These are phyloP conservation scores for Rhaphigaster nebulosa DNA, from an alignment of 2,888 invertebrate genomes.

Conservation along the genomic window DNA sequence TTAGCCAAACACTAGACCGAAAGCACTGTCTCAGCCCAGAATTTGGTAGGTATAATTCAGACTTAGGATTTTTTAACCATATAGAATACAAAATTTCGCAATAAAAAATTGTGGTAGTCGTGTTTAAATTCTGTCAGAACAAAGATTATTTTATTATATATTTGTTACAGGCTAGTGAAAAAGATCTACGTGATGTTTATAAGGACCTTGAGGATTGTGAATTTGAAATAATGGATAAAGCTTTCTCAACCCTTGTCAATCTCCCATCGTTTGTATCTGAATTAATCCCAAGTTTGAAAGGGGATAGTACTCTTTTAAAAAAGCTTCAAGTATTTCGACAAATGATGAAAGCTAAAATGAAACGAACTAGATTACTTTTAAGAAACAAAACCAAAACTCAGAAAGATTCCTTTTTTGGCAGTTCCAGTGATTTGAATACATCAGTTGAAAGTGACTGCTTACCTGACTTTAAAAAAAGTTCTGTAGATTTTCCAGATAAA, in stretches of 20 bases:
- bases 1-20: no score
- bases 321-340: slow-evolving; percentile 74
- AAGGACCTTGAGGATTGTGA: slow-evolving; percentile 71
- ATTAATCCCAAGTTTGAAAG: slow-evolving; percentile 75
- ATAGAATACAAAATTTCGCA: no score
- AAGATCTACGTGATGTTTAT: slow-evolving; percentile 43
- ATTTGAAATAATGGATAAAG: slow-evolving; percentile 76
- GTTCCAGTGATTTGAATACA: slow-evolving; percentile 34
- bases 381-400: slow-evolving; percentile 64
- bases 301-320: slow-evolving; percentile 57
- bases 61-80: no score
- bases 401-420: slow-evolving; percentile 45
- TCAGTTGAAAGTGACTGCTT: slow-evolving; percentile 14
- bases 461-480: background rate
- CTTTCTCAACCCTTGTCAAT: slow-evolving; percentile 75
- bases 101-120: background rate
- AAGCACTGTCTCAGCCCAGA: no score
- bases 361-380: slow-evolving; percentile 68
- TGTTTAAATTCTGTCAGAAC: background rate
- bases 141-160: background rate
- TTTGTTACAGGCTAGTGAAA: slow-evolving; percentile 52
- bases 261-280: slow-evolving; percentile 76
- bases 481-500: background rate
- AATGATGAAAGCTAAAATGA: slow-evolving; percentile 74
- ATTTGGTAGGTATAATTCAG: no score